Evolutionary conservation across 2,888 invertebrate genomes (phyloP).

Genomic region (Orthosia gracilis): DNA sequence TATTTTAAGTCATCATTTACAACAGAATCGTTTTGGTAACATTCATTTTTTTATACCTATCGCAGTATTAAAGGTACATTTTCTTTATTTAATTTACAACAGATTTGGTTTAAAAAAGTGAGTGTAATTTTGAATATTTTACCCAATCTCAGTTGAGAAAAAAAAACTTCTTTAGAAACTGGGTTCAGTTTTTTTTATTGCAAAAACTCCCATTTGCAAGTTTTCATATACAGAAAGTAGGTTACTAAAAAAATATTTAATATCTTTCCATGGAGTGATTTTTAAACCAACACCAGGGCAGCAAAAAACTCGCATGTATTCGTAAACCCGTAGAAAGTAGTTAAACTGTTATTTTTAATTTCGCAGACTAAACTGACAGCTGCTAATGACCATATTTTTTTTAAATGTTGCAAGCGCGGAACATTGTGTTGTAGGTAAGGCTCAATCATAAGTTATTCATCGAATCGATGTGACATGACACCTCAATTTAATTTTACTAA

Average conservation of each 20-base stretch:
- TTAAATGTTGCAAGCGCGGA: no score
- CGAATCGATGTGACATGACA: no score
- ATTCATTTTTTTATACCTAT: constrained; percentile 47
- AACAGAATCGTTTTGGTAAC: constrained; percentile 56
- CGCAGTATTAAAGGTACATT: constrained; percentile 12
- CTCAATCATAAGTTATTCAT: no score
- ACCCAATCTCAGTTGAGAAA: neutral
- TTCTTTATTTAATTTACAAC: constrained; percentile 8
- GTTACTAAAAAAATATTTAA: neutral
- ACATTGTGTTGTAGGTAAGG: no score
- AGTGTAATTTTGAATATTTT: neutral
- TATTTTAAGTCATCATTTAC: constrained; percentile 21
- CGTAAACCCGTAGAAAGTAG: neutral
- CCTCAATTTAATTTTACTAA: no score
- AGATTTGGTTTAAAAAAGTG: constrained; percentile 3
- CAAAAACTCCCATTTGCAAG: neutral
- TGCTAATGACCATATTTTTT: no score
- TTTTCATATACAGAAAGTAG: neutral
- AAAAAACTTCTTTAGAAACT: no score
- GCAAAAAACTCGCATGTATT: neutral
- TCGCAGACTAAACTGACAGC: no score
- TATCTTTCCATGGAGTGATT: neutral
- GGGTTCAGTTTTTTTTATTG: neutral
- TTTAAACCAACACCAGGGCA: constrained; percentile 9
- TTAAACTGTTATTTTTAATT: no score